These are phyloP conservation scores for Zaprionus camerounensis DNA, from an alignment of 1,140 invertebrate species.

Conservation along the genomic window DNA sequence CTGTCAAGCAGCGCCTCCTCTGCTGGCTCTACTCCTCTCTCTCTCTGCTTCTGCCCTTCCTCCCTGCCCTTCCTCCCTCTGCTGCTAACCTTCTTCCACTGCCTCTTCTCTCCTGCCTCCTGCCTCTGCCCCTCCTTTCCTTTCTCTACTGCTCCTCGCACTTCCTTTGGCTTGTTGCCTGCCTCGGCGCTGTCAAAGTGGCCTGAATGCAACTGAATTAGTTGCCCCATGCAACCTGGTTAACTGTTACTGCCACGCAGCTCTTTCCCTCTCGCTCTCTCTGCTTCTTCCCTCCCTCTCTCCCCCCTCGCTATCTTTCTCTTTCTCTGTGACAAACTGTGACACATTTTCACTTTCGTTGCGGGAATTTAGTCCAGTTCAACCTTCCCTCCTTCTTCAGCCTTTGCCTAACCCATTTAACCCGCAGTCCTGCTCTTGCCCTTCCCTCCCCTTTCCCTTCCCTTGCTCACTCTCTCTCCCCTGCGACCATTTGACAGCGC, in stretches of 20 bases:
- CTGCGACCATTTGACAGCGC: conserved; percentile 27
- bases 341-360: conserved; percentile 44
- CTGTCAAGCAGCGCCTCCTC: conserved; percentile 17
- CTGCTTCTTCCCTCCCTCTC: not conserved
- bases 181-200: not conserved
- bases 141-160: no score
- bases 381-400: not conserved
- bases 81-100: no score
- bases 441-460: not conserved
- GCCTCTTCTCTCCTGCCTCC: no score
- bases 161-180: not conserved
- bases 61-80: not conserved
- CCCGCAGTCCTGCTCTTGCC: not conserved
- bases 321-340: conserved; percentile 14
- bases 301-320: no score
- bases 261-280: not conserved
- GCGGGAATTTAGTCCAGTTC: conserved; percentile 11
- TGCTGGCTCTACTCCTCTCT: not conserved
- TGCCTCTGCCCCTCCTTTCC: not conserved
- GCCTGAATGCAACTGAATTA: conserved; percentile 12
- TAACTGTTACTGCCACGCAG: conserved; percentile 13
- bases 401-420: conserved; percentile 13
- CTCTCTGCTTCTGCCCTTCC: not conserved
- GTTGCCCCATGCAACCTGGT: conserved; percentile 16
- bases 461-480: not conserved